phyloP scores from a whole-genome alignment of 92 coral and sea anemone genomes.

The Epizoanthus stellaris region DNA sequence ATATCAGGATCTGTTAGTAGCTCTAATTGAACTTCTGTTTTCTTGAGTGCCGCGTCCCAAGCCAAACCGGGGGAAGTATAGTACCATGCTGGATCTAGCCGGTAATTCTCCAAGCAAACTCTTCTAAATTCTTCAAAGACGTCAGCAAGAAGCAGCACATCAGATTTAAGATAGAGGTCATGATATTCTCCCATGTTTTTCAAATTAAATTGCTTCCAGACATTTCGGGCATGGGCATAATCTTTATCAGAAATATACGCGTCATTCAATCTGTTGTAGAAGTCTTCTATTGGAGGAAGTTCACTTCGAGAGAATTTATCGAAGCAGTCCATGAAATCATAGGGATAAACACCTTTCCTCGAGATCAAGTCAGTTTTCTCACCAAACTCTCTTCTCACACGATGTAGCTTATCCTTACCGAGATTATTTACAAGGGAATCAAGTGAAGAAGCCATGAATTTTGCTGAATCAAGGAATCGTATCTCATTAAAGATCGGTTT shows the following conservation, averaged over 20 bases:
- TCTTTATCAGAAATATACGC: neutral
- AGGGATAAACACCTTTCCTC: no score
- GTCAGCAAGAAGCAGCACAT: slow-evolving; percentile 25
- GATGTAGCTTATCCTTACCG: no score
- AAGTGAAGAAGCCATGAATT: no score
- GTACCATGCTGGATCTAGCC: slow-evolving; percentile 13
- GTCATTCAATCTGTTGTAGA: neutral
- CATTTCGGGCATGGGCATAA: neutral
- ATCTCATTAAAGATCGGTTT: no score
- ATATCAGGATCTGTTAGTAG: slow-evolving; percentile 12
- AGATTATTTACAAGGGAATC: no score
- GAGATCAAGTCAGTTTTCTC: no score
- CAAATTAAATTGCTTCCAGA: neutral
- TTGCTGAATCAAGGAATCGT: no score
- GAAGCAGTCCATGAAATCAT: neutral
- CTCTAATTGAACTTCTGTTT: slow-evolving; percentile 1
- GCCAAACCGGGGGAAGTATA: slow-evolving; percentile 32
- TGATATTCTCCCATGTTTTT: slow-evolving; percentile 19
- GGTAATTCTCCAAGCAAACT: slow-evolving; percentile 5
- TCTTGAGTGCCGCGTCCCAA: slow-evolving; percentile 37
- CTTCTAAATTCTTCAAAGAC: slow-evolving; percentile 9
- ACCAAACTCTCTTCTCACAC: no score
- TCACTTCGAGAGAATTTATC: neutral
- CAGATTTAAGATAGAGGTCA: slow-evolving; percentile 22
- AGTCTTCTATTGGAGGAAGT: neutral